Evolutionary conservation across 2,113 vertebrate genomes (phyloP).

Genomic region (Psilopogon haemacephalus): DNA sequence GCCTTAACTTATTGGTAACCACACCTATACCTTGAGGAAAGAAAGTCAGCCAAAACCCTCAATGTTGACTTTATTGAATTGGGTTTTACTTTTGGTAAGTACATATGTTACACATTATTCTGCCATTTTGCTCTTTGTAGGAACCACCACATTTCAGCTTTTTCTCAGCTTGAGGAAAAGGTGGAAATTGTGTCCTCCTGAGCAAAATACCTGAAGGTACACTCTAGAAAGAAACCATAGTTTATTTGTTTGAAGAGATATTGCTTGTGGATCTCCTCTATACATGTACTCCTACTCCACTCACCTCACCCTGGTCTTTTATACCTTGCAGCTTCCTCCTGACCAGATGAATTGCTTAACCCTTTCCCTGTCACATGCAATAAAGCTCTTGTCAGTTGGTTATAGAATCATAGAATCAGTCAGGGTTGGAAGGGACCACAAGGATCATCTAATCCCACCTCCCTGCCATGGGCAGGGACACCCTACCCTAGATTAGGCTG

Average conservation of each 20-base stretch:
- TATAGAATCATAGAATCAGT: too few species aligned
- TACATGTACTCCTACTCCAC: too few species aligned
- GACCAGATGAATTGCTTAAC: background rate
- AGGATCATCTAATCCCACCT: too few species aligned
- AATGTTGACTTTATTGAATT: background rate
- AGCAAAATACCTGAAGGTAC: background rate
- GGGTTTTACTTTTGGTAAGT: background rate
- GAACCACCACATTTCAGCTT: background rate
- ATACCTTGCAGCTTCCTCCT: background rate
- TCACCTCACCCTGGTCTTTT: background rate
- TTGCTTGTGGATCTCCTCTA: background rate
- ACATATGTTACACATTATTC: background rate
- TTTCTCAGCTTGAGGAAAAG: background rate
- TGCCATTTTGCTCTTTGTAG: background rate
- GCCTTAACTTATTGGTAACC: background rate
- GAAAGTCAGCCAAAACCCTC: background rate
- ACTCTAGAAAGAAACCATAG: background rate
- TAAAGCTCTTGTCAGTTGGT: background rate
- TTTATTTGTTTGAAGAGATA: background rate
- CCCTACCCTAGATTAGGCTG: too few species aligned
- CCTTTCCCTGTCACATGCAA: background rate
- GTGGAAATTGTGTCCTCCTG: background rate
- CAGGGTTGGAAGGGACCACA: too few species aligned
- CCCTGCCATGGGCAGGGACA: too few species aligned
- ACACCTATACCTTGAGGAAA: background rate